Evolutionary conservation across 92 coral and sea anemone species (phyloP).

Genomic region (Zoanthus sansibaricus): DNA sequence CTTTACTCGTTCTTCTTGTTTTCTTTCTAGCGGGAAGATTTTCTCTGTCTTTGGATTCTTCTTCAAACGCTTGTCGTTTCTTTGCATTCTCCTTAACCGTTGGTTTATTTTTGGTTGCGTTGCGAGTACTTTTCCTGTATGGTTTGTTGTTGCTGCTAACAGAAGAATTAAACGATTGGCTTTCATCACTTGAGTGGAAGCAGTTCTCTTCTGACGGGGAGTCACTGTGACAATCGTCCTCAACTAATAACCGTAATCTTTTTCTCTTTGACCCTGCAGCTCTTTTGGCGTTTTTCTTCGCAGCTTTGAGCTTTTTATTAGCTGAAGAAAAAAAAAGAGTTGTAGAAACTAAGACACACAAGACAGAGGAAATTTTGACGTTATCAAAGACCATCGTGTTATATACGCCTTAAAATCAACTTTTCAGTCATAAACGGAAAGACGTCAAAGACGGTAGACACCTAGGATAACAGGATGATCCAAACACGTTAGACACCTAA

Average conservation of each 20-base stretch:
- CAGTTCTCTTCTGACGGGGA: slow-evolving; percentile 30
- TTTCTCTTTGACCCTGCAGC: slow-evolving; percentile 9
- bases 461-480: neutral
- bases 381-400: too few species aligned
- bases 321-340: neutral
- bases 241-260: neutral
- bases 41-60: slow-evolving; percentile 38
- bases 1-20: neutral
- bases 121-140: slow-evolving; percentile 19
- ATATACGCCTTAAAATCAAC: too few species aligned
- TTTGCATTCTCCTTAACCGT: neutral
- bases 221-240: slow-evolving; percentile 27
- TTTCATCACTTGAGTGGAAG: neutral
- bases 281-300: slow-evolving; percentile 14
- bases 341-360: neutral
- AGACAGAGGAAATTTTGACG: too few species aligned
- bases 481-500: too few species aligned
- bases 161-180: neutral
- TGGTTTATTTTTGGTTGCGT: neutral
- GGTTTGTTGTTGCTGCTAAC: slow-evolving; percentile 6
- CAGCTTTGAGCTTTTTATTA: slow-evolving; percentile 36
- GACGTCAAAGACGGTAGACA: too few species aligned
- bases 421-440: too few species aligned
- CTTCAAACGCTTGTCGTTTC: slow-evolving; percentile 47
- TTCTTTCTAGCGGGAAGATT: neutral